Evolutionary conservation across 2,888 invertebrate genomes (phyloP).

Genomic region (Bhutanitis thaidina): DNA sequence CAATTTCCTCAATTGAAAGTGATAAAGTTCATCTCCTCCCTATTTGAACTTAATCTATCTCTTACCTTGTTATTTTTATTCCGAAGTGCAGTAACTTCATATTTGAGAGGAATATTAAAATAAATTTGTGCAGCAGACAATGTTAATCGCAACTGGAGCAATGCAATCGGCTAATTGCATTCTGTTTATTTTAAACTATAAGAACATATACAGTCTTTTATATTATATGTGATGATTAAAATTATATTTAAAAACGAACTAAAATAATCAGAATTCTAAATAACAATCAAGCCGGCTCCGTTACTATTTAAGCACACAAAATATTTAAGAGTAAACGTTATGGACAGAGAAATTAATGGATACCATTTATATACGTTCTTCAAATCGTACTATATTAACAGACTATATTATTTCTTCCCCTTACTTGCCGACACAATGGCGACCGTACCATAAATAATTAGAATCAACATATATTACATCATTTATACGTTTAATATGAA

Average conservation of each 20-base stretch:
- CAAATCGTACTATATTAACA: too few relatives aligned
- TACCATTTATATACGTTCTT: too few relatives aligned
- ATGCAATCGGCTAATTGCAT: background rate
- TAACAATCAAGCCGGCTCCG: background rate
- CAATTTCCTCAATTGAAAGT: background rate
- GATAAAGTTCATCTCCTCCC: background rate
- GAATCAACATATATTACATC: too few relatives aligned
- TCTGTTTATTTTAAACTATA: conserved; percentile 8
- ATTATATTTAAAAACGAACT: background rate
- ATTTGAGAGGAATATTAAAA: conserved; percentile 1
- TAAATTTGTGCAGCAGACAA: background rate
- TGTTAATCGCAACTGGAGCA: background rate
- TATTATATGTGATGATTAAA: too few relatives aligned
- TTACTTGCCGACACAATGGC: too few relatives aligned
- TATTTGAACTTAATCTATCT: background rate
- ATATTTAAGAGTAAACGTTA: too few relatives aligned
- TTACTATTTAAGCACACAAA: too few relatives aligned
- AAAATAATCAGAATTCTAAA: background rate
- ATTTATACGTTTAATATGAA: too few relatives aligned
- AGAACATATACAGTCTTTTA: background rate
- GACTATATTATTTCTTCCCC: too few relatives aligned
- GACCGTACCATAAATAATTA: too few relatives aligned
- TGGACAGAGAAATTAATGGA: too few relatives aligned
- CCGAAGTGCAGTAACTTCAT: background rate
- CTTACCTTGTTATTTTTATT: conserved; percentile 8